Conservation (phyloP, 2,888 invertebrate species). For the Hybos culiciformis region DNA sequence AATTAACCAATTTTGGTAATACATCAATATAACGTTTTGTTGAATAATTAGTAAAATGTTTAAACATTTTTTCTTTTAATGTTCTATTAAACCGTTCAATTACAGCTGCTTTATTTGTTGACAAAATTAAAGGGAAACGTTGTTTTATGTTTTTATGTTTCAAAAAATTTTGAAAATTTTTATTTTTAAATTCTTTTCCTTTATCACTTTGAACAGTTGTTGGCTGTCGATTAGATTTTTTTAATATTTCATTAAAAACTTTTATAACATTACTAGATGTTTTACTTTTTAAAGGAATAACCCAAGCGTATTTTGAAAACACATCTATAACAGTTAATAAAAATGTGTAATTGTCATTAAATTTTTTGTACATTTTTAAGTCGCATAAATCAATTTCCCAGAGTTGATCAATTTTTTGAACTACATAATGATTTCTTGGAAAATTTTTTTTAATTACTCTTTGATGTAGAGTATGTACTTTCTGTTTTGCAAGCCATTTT, state of each 20-base stretch:
- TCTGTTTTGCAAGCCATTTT: too few species aligned
- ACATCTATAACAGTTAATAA: slow-evolving; percentile 27
- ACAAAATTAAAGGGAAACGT: slow-evolving; percentile 12
- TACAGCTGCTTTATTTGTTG: slow-evolving; percentile 16
- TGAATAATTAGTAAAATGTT: too few species aligned
- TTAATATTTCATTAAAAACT: not conserved
- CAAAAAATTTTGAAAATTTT: slow-evolving; percentile 14
- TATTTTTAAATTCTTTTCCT: slow-evolving; percentile 19
- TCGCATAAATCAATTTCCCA: slow-evolving; percentile 31
- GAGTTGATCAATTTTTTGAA: too few species aligned
- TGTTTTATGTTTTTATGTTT: slow-evolving; percentile 10
- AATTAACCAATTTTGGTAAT: not conserved
- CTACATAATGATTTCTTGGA: too few species aligned
- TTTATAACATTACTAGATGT: slow-evolving; percentile 9
- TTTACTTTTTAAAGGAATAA: slow-evolving; percentile 24
- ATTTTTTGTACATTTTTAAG: slow-evolving; percentile 19
- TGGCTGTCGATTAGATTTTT: not conserved
- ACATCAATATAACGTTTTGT: too few species aligned
- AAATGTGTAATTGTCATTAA: slow-evolving; percentile 24
- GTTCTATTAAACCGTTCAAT: slow-evolving; percentile 19
- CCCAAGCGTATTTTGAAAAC: slow-evolving; percentile 31
- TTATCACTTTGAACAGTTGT: slow-evolving; percentile 8
- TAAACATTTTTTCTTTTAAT: slow-evolving; percentile 16
- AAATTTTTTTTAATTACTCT: too few species aligned
- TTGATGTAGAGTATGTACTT: too few species aligned